These are phyloP conservation scores for Leptopilina clavipes DNA, from an alignment of 1,140 invertebrate genomes.

Conservation along the genomic window DNA sequence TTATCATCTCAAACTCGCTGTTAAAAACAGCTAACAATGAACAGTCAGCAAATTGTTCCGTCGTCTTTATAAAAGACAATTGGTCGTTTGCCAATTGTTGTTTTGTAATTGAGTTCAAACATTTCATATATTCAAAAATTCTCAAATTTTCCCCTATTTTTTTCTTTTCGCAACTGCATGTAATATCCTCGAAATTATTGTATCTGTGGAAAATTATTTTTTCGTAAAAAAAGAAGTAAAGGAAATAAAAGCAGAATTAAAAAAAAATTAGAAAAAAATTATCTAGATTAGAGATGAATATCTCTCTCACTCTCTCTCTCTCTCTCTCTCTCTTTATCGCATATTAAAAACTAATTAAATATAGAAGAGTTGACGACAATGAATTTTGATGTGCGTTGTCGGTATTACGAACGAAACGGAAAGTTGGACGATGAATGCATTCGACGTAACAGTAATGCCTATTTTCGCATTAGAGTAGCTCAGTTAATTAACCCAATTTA, in stretches of 20 bases:
- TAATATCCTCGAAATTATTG: too few species aligned
- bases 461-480: constrained; percentile 31
- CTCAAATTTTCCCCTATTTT: not conserved
- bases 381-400: not conserved
- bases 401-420: constrained; percentile 1
- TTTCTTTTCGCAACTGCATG: not conserved
- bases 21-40: constrained; percentile 21
- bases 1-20: constrained; percentile 1
- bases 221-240: too few species aligned
- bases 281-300: too few species aligned
- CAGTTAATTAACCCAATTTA: constrained; percentile 28
- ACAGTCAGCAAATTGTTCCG: constrained; percentile 7
- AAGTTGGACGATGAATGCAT: constrained; percentile 3
- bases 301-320: not conserved
- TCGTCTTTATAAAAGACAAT: constrained; percentile 11
- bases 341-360: constrained; percentile 6
- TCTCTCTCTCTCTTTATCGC: not conserved
- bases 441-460: constrained; percentile 25
- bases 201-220: too few species aligned
- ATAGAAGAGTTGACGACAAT: not conserved
- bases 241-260: too few species aligned
- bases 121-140: not conserved
- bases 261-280: too few species aligned
- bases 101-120: not conserved
- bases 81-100: constrained; percentile 26